Evolutionary conservation across 2,113 vertebrate species (phyloP).

Genomic region (Mesembrinibis cayennensis): DNA sequence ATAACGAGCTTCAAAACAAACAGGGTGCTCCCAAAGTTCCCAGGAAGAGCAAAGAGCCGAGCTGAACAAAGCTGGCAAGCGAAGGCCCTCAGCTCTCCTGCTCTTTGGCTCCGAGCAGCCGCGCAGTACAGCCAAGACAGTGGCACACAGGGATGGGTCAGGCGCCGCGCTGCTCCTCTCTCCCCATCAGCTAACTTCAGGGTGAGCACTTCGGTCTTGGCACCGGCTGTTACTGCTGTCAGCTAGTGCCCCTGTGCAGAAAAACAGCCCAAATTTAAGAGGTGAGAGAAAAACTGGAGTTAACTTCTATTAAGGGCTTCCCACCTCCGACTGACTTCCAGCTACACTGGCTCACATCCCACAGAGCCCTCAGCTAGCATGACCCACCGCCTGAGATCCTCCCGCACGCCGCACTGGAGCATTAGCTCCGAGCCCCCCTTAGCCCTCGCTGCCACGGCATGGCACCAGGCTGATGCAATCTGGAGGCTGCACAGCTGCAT

Average conservation of each 20-base stretch:
- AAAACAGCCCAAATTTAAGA: not conserved
- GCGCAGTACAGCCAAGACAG: rapidly evolving
- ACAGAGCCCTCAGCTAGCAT: not conserved
- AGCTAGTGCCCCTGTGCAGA: not conserved
- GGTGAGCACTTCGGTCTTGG: not conserved
- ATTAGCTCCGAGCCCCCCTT: not conserved
- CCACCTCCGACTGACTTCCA: not conserved
- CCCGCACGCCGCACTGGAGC: rapidly evolving
- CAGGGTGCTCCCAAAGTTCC: constrained; percentile 21
- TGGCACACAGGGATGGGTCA: not conserved
- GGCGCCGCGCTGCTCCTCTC: not conserved
- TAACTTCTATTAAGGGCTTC: not conserved
- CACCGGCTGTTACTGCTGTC: not conserved
- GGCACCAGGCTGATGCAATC: not conserved
- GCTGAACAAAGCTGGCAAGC: not conserved
- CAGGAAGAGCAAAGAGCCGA: not conserved
- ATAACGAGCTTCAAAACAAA: not conserved
- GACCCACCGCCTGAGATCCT: not conserved
- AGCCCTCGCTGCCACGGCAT: rapidly evolving
- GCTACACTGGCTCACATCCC: not conserved
- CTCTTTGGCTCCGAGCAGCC: rapidly evolving
- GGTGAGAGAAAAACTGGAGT: not conserved
- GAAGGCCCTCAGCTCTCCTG: not conserved
- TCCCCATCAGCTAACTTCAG: not conserved
- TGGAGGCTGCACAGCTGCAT: not conserved